Base-by-base conservation (phyloP, 2,888 invertebrate genomes). In the Chrysina gloriosa region DNA sequence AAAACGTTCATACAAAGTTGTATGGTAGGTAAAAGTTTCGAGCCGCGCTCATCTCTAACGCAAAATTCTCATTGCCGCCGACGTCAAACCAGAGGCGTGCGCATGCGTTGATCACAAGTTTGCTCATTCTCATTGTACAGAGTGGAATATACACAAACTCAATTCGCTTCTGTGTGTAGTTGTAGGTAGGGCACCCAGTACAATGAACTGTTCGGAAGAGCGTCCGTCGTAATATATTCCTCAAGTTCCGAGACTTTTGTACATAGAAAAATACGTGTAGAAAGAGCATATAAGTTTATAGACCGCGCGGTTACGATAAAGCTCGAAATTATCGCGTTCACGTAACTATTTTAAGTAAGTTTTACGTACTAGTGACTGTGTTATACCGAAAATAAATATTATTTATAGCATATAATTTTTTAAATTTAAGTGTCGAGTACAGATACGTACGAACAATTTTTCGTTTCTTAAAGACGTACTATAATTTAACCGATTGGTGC, bases 31-130 rank as follows among this genome's bases (percentile, higher is more conserved):
- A 54, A 66, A 58, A 14, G 66, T 47, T 45, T 5, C 14, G 42
- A 9, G 45, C 65, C 76, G 75, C 67, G 65, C 76, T 70, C 74
- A 78, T 73, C 77, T 78, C 74, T 76, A 76, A 58, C 71, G 69
- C 71, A 72, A 50, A 76, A 77, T 75, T 76, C 76, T 76, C 75
- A 69, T 70, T 71, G 42, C 72, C 69, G 67, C 70, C 68, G 67
- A 72, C 75, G 73, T 75, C 73, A 73, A 52, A 45, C 42, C 29
- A 54, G 64, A 54, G 45, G 61, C 64, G 67, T 52, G 63, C 70
- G 73, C 73, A 63, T 71, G 73, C 73, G 69, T 56, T 23, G 21
- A 14, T 39, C 39, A 50, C 56, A 27, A 58, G 66, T 42, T 67
- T 70, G 66, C 68, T 69, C 69, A 71, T 70, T 71, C 34, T 52